phyloP scores from a whole-genome alignment of 2,797 vertebrate species.

The Micromesistius poutassou region DNA sequence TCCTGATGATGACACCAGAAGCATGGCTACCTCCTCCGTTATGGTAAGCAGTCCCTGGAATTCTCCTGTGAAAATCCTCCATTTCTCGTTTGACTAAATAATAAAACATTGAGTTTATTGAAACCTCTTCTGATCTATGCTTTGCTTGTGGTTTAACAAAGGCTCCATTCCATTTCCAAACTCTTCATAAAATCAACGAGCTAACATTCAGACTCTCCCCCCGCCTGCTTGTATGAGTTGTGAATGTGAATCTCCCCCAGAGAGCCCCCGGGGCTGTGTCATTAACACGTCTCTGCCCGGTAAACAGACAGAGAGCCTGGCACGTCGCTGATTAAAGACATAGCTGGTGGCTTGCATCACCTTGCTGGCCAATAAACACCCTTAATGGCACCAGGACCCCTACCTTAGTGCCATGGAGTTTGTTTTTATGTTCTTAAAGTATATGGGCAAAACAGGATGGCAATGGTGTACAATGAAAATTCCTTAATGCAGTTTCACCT shows the following conservation, averaged over 20 bases:
- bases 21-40: slow-evolving; percentile 56
- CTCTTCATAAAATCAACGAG: background rate
- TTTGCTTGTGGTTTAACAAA: background rate
- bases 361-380: slow-evolving; percentile 69
- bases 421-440: background rate
- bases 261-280: slow-evolving; percentile 57
- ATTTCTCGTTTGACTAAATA: too few relatives aligned
- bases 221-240: background rate
- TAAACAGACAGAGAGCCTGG: slow-evolving; percentile 74
- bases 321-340: slow-evolving; percentile 77
- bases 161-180: background rate
- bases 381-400: slow-evolving; percentile 49
- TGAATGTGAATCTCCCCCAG: slow-evolving; percentile 46
- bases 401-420: background rate
- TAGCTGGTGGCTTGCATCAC: slow-evolving; percentile 64
- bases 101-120: too few relatives aligned
- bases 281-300: slow-evolving; percentile 72
- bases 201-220: background rate
- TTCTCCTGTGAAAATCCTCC: background rate
- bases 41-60: slow-evolving; percentile 41
- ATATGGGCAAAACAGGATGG: background rate
- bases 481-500: background rate
- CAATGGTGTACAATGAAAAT: background rate
- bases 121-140: background rate
- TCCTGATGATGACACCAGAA: slow-evolving; percentile 55